Base-by-base conservation (phyloP, 53 echinoderm and acorn worm genomes). In the Pentamera pediparva region DNA sequence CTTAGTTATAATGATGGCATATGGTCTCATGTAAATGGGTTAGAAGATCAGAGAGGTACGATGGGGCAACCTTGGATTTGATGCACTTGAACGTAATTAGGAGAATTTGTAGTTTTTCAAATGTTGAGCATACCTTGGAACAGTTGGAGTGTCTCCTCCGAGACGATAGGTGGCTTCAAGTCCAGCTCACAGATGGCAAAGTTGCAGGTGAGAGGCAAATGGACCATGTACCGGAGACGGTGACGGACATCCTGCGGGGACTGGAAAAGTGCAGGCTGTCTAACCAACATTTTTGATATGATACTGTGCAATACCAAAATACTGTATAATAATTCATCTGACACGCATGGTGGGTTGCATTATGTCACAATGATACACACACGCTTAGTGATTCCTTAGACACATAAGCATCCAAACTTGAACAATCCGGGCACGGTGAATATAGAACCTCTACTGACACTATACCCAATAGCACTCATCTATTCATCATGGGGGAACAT, bases 121-220 rank as follows among this genome's bases (percentile, higher is more conserved):
- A 10, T 41, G 43, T 6, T 8, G 11, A 15, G 15, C 78, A 39
- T 39, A 86, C 90, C 86, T 33, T 86, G 60, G 62, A 94, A 94
- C 47, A 60, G n/a, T 8, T 84, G 56, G 32, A 94, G 52, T 4
- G 90, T 94, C 62, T 70, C 76, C 56, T 75, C 84, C 5, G 95
- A 94, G 32, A 94, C 31, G 45, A 86, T 27, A 0, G 95, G 95
- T 27, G 90, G 85, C 54, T 84, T 81, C 19, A 94, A 72, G 37
- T 87, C 90, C 62, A 94, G 85, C 61, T 94, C 95, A 74, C 95
- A 94, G 54, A 87, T 77, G 35, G 79, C 40, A 31, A 94, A 86
- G 32, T 94, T 87, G 57, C 95, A 91, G 24, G 95, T 94, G 28
- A 94, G 70, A 0, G 95, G 95, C n/a, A 94, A 74, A 62, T 94